Base-by-base conservation (phyloP, 2,113 vertebrate genomes). In the cattle (Bos taurus) region DNA sequence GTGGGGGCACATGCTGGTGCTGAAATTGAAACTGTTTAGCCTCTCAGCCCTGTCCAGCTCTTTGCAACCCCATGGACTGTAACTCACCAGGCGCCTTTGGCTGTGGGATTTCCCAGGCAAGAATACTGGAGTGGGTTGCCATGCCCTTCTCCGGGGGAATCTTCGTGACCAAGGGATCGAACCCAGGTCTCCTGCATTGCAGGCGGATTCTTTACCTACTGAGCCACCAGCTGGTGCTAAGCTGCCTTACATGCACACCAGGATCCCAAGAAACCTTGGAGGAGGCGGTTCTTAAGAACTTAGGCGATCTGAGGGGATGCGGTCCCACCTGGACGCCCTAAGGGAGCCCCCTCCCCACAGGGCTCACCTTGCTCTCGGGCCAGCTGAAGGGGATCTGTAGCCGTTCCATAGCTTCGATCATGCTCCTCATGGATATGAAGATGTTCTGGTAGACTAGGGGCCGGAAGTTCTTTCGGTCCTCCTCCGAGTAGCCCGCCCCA, bases 401-500 rank as follows among this genome's bases (percentile, higher is more conserved):
- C 0, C 52, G 90, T 30, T 97, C 98, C 99, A 99, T 99, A 50
- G 99, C 99, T 21, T 93, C 96, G 0, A 99, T 98, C 99, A 99
- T 98, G 77, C 99, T 98, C 94, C 99, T 99, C 77, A 99, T 98
- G 92, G 99, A 99, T 4, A 98, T 98, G 67, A 99, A 99, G 96
- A 99, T 99, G 97, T 99, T 99, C 98, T 99, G 99, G 95, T 98
- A 99, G 95, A 99, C 99, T 3, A 99, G 99, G 33, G 98, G 99
- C 67, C 99, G 88, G 28, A 99, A 99, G 48, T 97, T 96, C 87
- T 95, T 99, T 40, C 99, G 99, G 12, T 99, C 99, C 16, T 99
- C 99, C 80, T 99, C 99, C 0, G 99, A 99, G 97, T 99, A 99
- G 88, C 99, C 99, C 0, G 98, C 98, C 0, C 99, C 99, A 0